These are phyloP conservation scores for Phocoena sinus DNA, from an alignment of 2,113 vertebrate genomes.

Conservation along the genomic window DNA sequence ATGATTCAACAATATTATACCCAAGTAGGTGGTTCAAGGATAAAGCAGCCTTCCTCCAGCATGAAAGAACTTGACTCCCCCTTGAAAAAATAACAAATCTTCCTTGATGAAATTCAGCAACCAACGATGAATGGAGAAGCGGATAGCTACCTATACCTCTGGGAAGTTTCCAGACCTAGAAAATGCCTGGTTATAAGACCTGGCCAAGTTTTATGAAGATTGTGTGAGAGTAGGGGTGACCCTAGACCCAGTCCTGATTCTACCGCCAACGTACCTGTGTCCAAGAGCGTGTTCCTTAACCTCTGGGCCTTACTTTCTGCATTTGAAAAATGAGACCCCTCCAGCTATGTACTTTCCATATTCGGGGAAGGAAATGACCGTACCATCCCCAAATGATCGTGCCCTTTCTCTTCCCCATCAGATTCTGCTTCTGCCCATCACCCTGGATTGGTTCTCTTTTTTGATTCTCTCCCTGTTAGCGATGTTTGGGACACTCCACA, in stretches of 20 bases:
- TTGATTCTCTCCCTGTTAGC: not conserved
- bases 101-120: not conserved
- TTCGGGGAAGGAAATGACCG: not conserved
- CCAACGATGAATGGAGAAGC: not conserved
- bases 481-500: not conserved
- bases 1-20: not conserved
- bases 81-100: not conserved
- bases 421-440: not conserved
- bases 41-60: not conserved
- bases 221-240: not conserved
- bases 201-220: not conserved
- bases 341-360: not conserved
- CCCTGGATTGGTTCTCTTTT: not conserved
- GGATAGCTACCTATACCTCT: not conserved
- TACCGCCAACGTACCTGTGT: not conserved
- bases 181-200: not conserved
- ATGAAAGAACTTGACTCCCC: not conserved
- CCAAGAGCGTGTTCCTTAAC: not conserved
- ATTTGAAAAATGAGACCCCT: not conserved
- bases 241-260: not conserved
- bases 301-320: not conserved
- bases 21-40: not conserved
- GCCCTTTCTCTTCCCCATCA: not conserved
- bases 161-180: not conserved
- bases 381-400: not conserved